These are phyloP conservation scores for Caenorhabditis doughertyi DNA, from an alignment of 2,888 invertebrate genomes.

Conservation along the genomic window DNA sequence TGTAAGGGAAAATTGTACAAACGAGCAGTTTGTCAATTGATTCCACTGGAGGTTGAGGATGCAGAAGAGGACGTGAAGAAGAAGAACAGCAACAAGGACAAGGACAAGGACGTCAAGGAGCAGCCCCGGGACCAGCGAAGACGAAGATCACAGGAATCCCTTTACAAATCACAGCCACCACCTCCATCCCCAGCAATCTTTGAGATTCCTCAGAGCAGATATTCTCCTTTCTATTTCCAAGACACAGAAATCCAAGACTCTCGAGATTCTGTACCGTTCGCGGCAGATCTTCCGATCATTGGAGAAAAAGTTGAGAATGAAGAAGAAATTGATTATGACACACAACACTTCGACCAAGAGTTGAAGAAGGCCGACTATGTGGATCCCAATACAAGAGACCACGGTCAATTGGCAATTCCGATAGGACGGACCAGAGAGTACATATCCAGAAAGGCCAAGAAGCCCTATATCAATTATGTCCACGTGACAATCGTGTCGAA, in stretches of 20 bases:
- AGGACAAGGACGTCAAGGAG: too few relatives aligned
- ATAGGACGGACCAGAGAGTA: neutral
- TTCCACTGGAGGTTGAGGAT: too few relatives aligned
- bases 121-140: too few relatives aligned
- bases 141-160: too few relatives aligned
- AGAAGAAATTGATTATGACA: slow-evolving; percentile 13
- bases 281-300: neutral
- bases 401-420: neutral
- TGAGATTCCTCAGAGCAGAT: neutral
- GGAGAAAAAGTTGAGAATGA: neutral
- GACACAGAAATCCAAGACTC: neutral
- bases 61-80: too few relatives aligned
- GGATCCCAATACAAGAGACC: neutral
- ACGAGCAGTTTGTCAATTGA: too few relatives aligned
- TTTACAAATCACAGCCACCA: slow-evolving; percentile 3
- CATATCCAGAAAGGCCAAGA: slow-evolving; percentile 6
- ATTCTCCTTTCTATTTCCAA: neutral
- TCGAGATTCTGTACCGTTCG: neutral
- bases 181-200: slow-evolving; percentile 10
- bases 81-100: too few relatives aligned
- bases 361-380: neutral
- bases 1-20: too few relatives aligned
- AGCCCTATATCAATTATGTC: slow-evolving; percentile 7
- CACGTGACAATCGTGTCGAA: neutral
- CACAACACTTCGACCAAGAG: neutral